phyloP scores from a whole-genome alignment of 2,113 vertebrate genomes.

The Proterorhinus semilunaris region DNA sequence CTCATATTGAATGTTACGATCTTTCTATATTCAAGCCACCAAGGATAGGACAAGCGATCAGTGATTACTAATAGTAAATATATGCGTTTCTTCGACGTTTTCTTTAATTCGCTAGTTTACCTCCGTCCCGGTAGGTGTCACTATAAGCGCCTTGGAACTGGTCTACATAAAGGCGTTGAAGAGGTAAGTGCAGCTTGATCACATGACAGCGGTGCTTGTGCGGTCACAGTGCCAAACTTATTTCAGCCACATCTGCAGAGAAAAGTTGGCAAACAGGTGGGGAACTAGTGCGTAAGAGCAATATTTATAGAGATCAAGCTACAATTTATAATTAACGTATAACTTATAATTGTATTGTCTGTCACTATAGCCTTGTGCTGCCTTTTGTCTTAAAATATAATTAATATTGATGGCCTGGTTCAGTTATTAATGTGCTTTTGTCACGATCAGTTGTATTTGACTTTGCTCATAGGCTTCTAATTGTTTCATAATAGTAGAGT shows the following conservation, averaged over 20 bases:
- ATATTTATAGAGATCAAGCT: not conserved
- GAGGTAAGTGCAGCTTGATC: not conserved
- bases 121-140: not conserved
- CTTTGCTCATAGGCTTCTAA: not conserved
- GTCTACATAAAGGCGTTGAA: not conserved
- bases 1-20: too few species aligned
- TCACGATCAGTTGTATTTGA: not conserved
- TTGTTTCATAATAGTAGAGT: not conserved
- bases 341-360: not conserved
- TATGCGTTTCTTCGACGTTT: not conserved
- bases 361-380: not conserved
- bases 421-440: not conserved
- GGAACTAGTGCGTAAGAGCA: not conserved
- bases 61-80: not conserved
- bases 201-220: constrained; percentile 6
- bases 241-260: not conserved
- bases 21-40: too few species aligned
- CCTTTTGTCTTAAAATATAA: not conserved
- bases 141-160: not conserved
- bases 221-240: not conserved
- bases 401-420: not conserved
- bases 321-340: not conserved
- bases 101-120: not conserved
- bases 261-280: not conserved
- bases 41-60: not conserved